Base-by-base conservation (phyloP, 2,113 vertebrate genomes). In the Bos javanicus region DNA sequence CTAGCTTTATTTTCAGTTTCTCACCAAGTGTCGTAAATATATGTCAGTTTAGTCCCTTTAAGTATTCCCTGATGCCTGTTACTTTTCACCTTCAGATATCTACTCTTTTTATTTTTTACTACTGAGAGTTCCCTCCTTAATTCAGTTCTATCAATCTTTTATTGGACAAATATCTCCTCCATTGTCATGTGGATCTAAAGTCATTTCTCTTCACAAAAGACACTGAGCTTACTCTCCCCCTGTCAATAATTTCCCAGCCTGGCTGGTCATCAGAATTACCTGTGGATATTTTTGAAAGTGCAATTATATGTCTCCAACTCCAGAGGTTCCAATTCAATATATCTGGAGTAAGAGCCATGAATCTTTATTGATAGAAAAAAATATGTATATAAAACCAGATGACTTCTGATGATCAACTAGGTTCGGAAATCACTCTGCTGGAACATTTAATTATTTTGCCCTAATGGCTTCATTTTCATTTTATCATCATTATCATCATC, bases 391-490 rank as follows among this genome's bases (percentile, higher is more conserved):
- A 76, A 62, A 16, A 6, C 5, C 56, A 87, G 21, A 56, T 91
- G 17, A 93, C 89, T 91, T 95, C 30, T 92, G 81, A 96, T 89
- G 57, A 93, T 91, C 60, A 93, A 33, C 15, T 12, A 81, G 9
- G 21, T 81, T 86, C 23, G 92, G 57, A 74, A 94, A 64, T 91
- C 25, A 91, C 21, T 95, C 87, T 46, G 26, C 7, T 64, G 23
- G 11, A 10, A 76, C n/a, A 81, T 76, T 11, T 64, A 97, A 95
- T 90, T 90, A 90, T 81, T 92, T 97, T 96, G 21, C 11, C 57
- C 52, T 64, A 90, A 92, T 94, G 48, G 4, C 16, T 90, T 93
- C 50, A 90, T 93, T 96, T 95, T 92, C 36, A 94, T 85, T 80
- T 87, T 76, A 59, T 94, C 25, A 76, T 56, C 17, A 64, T 59